phyloP scores from a whole-genome alignment of 2,797 vertebrate species.

The Hydrolagus colliei region DNA sequence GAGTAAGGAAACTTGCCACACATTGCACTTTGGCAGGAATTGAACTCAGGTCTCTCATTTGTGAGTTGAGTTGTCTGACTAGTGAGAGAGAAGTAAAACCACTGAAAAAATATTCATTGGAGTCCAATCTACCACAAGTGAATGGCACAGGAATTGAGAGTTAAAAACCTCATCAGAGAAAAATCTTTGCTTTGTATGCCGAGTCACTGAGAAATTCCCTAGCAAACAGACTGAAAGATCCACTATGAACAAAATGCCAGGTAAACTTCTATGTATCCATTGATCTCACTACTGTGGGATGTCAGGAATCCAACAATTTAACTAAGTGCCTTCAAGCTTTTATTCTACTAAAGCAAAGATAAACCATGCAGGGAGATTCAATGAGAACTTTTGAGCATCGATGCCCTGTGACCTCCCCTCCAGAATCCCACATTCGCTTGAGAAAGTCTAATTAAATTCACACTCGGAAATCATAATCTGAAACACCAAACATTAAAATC shows the following conservation, averaged over 20 bases:
- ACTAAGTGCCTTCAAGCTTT: background rate
- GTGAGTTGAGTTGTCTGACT: too few species aligned
- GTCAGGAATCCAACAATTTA: background rate
- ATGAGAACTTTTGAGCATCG: background rate
- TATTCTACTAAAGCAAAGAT: background rate
- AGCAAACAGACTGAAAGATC: conserved; percentile 10
- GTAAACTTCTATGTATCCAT: background rate
- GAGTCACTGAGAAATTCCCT: conserved; percentile 3
- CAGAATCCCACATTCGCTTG: background rate
- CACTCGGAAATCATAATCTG: background rate
- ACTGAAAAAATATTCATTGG: background rate
- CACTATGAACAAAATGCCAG: conserved; percentile 8
- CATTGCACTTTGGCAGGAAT: too few species aligned
- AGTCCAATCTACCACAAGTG: background rate
- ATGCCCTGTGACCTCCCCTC: conserved; percentile 1
- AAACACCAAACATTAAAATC: background rate
- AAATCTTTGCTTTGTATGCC: conserved; percentile 16
- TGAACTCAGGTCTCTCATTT: too few species aligned
- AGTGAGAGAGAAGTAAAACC: background rate
- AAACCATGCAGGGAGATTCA: background rate
- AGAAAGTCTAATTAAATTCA: background rate
- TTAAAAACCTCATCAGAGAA: background rate
- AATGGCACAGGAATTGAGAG: background rate
- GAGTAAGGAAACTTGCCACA: too few species aligned
- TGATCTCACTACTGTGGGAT: background rate